A percentile compares a stretch with the other conserved stretches of the same genome.
These are phyloP conservation scores for Achatina immaculata DNA, from an alignment of 1,140 invertebrate genomes.

Conservation along the genomic window DNA sequence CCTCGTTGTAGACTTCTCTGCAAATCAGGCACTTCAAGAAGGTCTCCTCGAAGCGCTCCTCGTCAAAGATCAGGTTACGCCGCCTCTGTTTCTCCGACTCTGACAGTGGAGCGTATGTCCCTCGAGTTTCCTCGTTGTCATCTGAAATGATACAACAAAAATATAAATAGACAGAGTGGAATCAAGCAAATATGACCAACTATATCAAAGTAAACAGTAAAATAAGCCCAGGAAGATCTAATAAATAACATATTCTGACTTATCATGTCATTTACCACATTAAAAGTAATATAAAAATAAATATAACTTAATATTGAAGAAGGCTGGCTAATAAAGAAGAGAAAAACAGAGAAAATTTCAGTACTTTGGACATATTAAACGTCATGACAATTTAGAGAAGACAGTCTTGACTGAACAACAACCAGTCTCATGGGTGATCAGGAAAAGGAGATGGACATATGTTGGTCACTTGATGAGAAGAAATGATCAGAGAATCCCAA, in stretches of 20 bases:
- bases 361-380: no score
- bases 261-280: no score
- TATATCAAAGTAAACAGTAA: background rate
- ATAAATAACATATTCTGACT: background rate
- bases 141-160: conserved; percentile 19
- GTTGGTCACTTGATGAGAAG: no score
- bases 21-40: conserved; percentile 69
- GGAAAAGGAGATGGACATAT: no score
- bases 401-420: no score
- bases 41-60: conserved; percentile 66
- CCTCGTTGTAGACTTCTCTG: conserved; percentile 64
- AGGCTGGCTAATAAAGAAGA: no score
- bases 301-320: no score
- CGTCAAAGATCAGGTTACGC: conserved; percentile 64
- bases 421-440: no score
- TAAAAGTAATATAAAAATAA: no score
- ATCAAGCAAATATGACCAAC: background rate
- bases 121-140: conserved; percentile 40
- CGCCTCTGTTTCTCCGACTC: conserved; percentile 48
- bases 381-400: no score
- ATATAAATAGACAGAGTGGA: conserved; percentile 7
- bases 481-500: no score
- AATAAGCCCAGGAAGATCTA: background rate
- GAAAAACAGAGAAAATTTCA: no score
- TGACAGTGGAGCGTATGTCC: background rate